These are phyloP conservation scores for Plodia interpunctella DNA, from an alignment of 1,140 invertebrate genomes.

Conservation along the genomic window DNA sequence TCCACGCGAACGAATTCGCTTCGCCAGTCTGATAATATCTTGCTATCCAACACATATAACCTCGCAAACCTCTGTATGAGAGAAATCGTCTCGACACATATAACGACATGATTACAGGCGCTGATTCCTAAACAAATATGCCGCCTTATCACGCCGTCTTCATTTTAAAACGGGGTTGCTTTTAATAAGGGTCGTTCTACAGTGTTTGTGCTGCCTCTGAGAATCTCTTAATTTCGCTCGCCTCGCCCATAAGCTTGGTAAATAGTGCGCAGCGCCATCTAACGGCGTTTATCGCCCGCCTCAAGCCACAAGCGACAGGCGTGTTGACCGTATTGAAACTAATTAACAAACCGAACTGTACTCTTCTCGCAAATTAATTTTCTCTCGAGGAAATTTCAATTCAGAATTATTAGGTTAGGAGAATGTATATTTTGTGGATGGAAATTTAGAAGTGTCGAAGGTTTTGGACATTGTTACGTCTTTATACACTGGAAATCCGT, in stretches of 20 bases:
- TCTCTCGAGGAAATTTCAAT: neutral
- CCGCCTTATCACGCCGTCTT: slow-evolving; percentile 41
- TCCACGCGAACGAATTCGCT: too few species aligned
- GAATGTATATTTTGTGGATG: too few species aligned
- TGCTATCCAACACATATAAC: neutral
- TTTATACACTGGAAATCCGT: too few species aligned
- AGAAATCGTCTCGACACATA: neutral
- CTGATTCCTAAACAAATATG: slow-evolving; percentile 50
- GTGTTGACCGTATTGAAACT: slow-evolving; percentile 16
- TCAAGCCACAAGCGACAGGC: slow-evolving; percentile 25
- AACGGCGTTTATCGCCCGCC: slow-evolving; percentile 33
- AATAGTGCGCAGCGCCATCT: slow-evolving; percentile 43
- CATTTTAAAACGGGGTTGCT: slow-evolving; percentile 45
- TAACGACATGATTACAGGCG: slow-evolving; percentile 10
- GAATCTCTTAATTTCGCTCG: slow-evolving; percentile 66
- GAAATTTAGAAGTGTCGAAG: too few species aligned
- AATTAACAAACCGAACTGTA: neutral
- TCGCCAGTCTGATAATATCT: neutral
- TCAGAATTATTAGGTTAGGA: too few species aligned
- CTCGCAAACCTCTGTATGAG: neutral
- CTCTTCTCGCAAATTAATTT: neutral
- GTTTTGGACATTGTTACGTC: too few species aligned
- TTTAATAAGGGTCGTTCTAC: slow-evolving; percentile 61
- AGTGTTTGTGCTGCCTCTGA: slow-evolving; percentile 50
- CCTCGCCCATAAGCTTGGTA: slow-evolving; percentile 48